These are phyloP conservation scores for Diaprepes abbreviatus DNA, from an alignment of 2,888 invertebrate genomes.

Conservation along the genomic window DNA sequence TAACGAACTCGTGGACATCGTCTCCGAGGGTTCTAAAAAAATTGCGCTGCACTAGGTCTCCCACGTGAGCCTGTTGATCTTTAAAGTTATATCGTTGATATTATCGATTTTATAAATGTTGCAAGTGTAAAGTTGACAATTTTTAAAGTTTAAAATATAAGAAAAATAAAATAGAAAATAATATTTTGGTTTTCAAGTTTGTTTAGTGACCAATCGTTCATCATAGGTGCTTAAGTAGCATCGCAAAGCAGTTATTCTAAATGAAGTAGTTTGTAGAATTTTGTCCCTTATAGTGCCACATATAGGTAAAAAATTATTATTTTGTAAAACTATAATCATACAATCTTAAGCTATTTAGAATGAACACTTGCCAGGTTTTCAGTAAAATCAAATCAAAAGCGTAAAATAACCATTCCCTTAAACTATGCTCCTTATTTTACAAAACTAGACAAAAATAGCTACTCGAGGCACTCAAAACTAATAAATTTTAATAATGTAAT, in stretches of 20 bases:
- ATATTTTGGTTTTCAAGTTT: slow-evolving; percentile 33
- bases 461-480: too few species aligned
- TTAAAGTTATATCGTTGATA: slow-evolving; percentile 43
- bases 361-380: too few species aligned
- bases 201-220: slow-evolving; percentile 35
- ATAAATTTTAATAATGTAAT: too few species aligned
- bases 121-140: slow-evolving; percentile 36
- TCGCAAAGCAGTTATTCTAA: slow-evolving; percentile 60
- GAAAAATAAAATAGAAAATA: slow-evolving; percentile 24
- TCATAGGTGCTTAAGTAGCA: slow-evolving; percentile 49
- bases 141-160: slow-evolving; percentile 31
- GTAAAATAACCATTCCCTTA: too few species aligned
- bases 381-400: too few species aligned
- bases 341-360: too few species aligned
- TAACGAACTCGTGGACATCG: slow-evolving; percentile 31
- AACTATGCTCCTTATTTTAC: too few species aligned
- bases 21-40: slow-evolving; percentile 20
- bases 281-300: slow-evolving; percentile 23
- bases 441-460: too few species aligned
- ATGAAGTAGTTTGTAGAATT: slow-evolving; percentile 54
- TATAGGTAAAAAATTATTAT: slow-evolving; percentile 31
- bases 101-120: slow-evolving; percentile 32
- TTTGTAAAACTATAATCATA: too few species aligned
- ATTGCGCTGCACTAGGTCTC: slow-evolving; percentile 24
- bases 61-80: slow-evolving; percentile 43